Conservation (phyloP, 2,888 invertebrate genomes). For the Stramonita haemastoma region DNA sequence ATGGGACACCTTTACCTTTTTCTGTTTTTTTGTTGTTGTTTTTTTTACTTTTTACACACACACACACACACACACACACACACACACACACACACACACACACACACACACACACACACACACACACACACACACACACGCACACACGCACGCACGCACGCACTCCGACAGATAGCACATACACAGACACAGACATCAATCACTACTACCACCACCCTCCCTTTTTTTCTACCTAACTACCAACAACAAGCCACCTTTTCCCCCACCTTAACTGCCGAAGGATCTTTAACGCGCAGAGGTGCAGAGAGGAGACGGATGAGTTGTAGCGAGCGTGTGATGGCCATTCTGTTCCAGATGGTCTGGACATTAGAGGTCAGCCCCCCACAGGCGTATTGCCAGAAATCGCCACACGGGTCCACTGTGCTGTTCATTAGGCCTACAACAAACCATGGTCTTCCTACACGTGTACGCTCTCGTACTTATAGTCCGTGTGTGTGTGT, state of each 20-base stretch:
- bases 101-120: neutral
- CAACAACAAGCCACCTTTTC: neutral
- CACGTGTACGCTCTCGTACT: too few species aligned
- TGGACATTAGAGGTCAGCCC: neutral
- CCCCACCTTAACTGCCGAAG: neutral
- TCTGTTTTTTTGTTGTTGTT: too few species aligned
- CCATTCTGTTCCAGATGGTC: neutral
- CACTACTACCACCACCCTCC: neutral
- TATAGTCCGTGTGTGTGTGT: too few species aligned
- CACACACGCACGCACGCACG: neutral
- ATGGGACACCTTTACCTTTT: too few species aligned
- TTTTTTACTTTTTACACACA: too few species aligned
- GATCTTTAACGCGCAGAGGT: neutral
- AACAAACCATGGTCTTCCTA: neutral
- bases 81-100: too few species aligned
- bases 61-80: too few species aligned
- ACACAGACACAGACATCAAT: neutral
- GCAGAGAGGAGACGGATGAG: neutral
- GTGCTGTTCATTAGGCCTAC: neutral
- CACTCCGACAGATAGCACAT: neutral
- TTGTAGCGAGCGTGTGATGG: neutral
- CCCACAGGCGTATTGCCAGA: slow-evolving; percentile 18
- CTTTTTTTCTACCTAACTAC: neutral
- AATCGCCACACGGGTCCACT: neutral
- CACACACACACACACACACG: neutral